These are phyloP conservation scores for Neoarius graeffei DNA, from an alignment of 2,113 vertebrate genomes.

Conservation along the genomic window DNA sequence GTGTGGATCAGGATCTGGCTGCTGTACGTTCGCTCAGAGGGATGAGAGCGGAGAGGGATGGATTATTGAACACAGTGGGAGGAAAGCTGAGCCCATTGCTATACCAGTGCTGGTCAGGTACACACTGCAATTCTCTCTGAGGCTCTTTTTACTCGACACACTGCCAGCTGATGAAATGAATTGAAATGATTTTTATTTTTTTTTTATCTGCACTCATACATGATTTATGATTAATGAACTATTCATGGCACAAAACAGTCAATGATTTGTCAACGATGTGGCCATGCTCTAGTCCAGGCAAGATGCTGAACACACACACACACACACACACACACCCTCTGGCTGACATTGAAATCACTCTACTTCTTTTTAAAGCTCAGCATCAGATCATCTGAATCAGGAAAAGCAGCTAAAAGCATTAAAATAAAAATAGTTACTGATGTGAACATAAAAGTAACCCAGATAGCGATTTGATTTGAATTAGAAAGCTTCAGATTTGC, in stretches of 20 bases:
- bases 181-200: not conserved
- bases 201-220: not conserved
- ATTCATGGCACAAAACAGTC: not conserved
- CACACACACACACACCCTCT: not conserved
- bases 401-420: not conserved
- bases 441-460: not conserved
- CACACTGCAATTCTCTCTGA: not conserved
- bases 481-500: not conserved
- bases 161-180: not conserved
- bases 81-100: not conserved
- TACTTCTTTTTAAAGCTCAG: not conserved
- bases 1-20: constrained; percentile 2
- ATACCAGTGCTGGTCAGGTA: not conserved
- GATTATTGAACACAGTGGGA: constrained; percentile 4
- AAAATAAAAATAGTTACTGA: not conserved
- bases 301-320: not conserved
- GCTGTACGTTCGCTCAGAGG: not conserved
- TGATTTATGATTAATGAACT: not conserved
- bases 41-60: not conserved
- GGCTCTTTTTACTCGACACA: not conserved
- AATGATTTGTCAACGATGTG: not conserved
- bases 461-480: not conserved
- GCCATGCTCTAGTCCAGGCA: not conserved
- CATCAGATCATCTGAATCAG: not conserved
- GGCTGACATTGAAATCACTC: not conserved